Base-by-base conservation (phyloP, 2,797 vertebrate genomes). In the Coilia nasus region DNA sequence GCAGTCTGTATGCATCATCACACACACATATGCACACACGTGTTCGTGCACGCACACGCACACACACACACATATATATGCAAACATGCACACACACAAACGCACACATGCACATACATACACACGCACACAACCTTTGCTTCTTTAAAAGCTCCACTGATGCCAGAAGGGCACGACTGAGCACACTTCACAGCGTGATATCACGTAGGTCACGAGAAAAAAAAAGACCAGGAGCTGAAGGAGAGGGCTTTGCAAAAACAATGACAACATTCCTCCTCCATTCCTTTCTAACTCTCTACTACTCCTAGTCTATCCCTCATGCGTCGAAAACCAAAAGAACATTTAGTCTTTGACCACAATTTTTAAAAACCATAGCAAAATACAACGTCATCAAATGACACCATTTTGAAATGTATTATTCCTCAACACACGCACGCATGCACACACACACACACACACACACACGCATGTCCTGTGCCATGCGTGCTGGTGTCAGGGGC, bases 101-200 rank as follows among this genome's bases (percentile, higher is more conserved):
- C 11, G 23, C 60, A 64, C 62, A 67, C 62, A 67, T 28, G 28
- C 25, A 67, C 62, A 67, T 28, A 9, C 62, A 25, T 19, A 25
- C 62, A 67, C 23, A 64, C 62, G 23, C 62, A 64, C 25, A 67
- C 12, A 67, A 67, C 25, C 23, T 31, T 75, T 75, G 67, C 62
- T 75, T 75, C 67, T 75, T 41, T 75, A 75, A 75, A 75, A 75
- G 67, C 67, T 17, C 31, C 67, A 41, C 67, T 35, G 12, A 75
- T 75, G 28, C 31, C 31, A 6, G 28, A 17, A 19, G 28, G 17
- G 67, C 28, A 75, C 67, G 28, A 41, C 14, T 19, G 67, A 75
- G 31, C 67, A 75, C 28, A 35, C 28, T 75, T 75, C 17, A 12
- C 67, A 71, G 12, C 15, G 15, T 75, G 67, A 75, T 12, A 71